phyloP scores from a whole-genome alignment of 2,888 invertebrate genomes.

The Balanococcus diminutus region DNA sequence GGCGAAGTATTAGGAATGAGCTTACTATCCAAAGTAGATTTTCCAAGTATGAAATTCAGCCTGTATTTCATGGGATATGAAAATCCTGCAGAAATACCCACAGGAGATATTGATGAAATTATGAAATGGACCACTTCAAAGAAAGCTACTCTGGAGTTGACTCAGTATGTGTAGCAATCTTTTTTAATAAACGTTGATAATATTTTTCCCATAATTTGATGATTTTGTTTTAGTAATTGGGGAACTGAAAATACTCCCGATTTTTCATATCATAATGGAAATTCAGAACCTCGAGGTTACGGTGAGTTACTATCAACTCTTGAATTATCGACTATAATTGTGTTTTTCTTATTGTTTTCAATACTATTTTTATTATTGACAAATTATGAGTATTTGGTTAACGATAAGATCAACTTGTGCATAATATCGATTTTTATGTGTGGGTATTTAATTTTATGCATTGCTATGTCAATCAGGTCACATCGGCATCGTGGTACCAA shows the following conservation, averaged over 20 bases:
- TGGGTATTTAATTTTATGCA: no score
- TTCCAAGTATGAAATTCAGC: slow-evolving; percentile 86
- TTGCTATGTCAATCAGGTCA: slow-evolving; percentile 70
- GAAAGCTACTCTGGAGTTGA: slow-evolving; percentile 87
- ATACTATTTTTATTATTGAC: no score
- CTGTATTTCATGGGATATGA: slow-evolving; percentile 93
- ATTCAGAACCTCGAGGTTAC: slow-evolving; percentile 85
- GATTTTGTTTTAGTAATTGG: slow-evolving; percentile 79
- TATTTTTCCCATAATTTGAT: not conserved
- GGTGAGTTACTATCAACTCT: slow-evolving; percentile 67
- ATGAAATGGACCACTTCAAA: slow-evolving; percentile 79
- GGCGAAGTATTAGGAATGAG: slow-evolving; percentile 90
- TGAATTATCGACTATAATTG: not conserved
- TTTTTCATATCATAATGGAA: slow-evolving; percentile 79
- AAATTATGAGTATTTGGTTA: no score
- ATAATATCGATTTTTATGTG: no score
- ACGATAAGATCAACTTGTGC: no score
- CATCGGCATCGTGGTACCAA: slow-evolving; percentile 87
- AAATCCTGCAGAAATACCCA: slow-evolving; percentile 73
- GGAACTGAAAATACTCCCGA: slow-evolving; percentile 85
- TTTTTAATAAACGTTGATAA: not conserved
- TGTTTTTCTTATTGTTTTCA: no score
- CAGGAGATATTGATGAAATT: slow-evolving; percentile 70
- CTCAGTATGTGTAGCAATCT: slow-evolving; percentile 75
- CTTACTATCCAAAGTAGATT: slow-evolving; percentile 84